Evolutionary conservation across 2,113 vertebrate genomes (phyloP), one percentile per base, ranked within the genome.

Genomic region (Leptodactylus fuscus): DNA sequence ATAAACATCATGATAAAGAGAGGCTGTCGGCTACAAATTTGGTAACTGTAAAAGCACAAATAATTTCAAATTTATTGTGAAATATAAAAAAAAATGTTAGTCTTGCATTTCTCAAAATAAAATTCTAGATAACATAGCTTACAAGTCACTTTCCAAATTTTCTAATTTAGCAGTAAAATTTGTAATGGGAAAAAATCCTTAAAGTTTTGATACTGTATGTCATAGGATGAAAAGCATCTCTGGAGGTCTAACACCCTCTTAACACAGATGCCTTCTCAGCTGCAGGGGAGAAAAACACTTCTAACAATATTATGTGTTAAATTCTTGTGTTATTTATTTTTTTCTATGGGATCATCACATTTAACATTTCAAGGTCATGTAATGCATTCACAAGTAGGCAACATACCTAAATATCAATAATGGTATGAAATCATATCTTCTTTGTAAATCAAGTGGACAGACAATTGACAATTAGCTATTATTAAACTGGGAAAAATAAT

Each of bases 371-470:
- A 83, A 83, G 36, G 48, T 49, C 81, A 75, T 74, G 34, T 46
- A 74, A 46, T 74, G 38, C 70, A 75, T 83, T 74, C 55, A 75
- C 81, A 83, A 44, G n/a, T 83, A 32, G 38, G 70, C 1, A 83
- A 60, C 51, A 46, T 74, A 75, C 51, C 51, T 83, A 83, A 83
- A 46, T 62, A 38, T 29, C 24, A 38, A 44, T 0, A 32, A 29
- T 24, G 32, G 65, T 41, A 81, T 81, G 36, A 22, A 49, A 81
- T 67, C 34, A 22, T 38, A 49, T 24, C 29, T 34, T 29, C n/a
- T 27, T 6, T 46, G 15, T 13, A 10, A 48, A 27, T 48, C n/a
- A 46, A 24, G 22, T 74, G n/a, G 44, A n/a, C 15, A 27, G 71
- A 48, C 22, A 24, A 46, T 8, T 0, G n/a, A n/a, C n/a, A n/a